Conservation (phyloP, 1,140 invertebrate genomes). For the Dolichoris vasculosae region DNA sequence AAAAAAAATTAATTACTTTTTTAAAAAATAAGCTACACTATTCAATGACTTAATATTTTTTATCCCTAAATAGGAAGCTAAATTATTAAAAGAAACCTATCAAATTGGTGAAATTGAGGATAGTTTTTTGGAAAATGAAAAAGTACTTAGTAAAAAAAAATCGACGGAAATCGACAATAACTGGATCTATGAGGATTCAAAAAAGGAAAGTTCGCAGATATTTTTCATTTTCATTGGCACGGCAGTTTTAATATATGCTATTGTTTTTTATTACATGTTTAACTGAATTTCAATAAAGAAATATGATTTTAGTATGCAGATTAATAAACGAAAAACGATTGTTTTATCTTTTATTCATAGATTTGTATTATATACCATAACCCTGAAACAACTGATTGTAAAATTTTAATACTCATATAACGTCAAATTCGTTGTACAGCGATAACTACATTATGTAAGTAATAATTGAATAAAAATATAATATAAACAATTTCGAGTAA, state of each 20-base stretch:
- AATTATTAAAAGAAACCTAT: slow-evolving; percentile 81
- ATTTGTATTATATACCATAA: neutral
- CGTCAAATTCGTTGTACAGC: too few relatives aligned
- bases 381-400: neutral
- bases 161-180: slow-evolving; percentile 57
- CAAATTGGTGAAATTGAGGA: slow-evolving; percentile 81
- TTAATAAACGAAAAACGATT: neutral
- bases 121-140: slow-evolving; percentile 55
- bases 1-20: neutral
- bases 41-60: neutral
- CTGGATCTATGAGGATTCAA: slow-evolving; percentile 60
- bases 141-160: neutral
- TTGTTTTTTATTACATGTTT: slow-evolving; percentile 60
- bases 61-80: slow-evolving; percentile 76
- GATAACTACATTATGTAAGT: too few relatives aligned
- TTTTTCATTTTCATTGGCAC: slow-evolving; percentile 49
- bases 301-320: neutral
- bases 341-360: neutral
- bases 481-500: too few relatives aligned
- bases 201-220: slow-evolving; percentile 51
- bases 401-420: too few relatives aligned
- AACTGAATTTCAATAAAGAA: slow-evolving; percentile 23
- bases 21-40: too few relatives aligned
- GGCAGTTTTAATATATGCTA: slow-evolving; percentile 58
- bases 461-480: too few relatives aligned